phyloP scores from a whole-genome alignment of 2,113 vertebrate species.

The Corydoras maculifer region DNA sequence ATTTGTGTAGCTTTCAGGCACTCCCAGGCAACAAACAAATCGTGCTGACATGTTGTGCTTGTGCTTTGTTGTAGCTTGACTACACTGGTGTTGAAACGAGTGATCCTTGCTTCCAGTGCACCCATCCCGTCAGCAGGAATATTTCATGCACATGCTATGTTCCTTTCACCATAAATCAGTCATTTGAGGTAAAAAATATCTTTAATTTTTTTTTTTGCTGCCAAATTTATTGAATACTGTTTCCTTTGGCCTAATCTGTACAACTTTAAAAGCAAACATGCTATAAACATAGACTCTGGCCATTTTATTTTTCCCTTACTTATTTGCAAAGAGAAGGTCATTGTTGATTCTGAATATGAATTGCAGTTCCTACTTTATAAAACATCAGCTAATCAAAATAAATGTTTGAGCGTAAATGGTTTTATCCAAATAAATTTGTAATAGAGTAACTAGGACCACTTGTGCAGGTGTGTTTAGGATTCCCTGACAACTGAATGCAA shows the following conservation, averaged over 20 bases:
- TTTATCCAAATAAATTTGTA: no score
- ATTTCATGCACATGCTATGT: conserved; percentile 73
- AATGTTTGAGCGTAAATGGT: no score
- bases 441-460: not conserved
- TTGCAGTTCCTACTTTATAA: not conserved
- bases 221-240: not conserved
- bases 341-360: not conserved
- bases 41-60: not conserved
- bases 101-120: conserved; percentile 80
- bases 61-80: conserved; percentile 74
- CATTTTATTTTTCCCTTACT: conserved; percentile 26
- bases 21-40: not conserved
- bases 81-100: conserved; percentile 79
- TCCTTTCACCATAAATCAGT: conserved; percentile 71
- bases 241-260: conserved; percentile 13
- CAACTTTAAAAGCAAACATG: not conserved
- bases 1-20: conserved; percentile 8
- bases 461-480: not conserved
- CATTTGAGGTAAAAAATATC: conserved; percentile 79
- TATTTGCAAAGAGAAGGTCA: conserved; percentile 5
- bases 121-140: conserved; percentile 72
- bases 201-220: not conserved
- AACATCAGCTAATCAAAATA: not conserved
- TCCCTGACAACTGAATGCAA: not conserved
- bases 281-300: not conserved